Evolutionary conservation across 2,888 invertebrate species (phyloP).

Genomic region (Leptogaster cylindrica): DNA sequence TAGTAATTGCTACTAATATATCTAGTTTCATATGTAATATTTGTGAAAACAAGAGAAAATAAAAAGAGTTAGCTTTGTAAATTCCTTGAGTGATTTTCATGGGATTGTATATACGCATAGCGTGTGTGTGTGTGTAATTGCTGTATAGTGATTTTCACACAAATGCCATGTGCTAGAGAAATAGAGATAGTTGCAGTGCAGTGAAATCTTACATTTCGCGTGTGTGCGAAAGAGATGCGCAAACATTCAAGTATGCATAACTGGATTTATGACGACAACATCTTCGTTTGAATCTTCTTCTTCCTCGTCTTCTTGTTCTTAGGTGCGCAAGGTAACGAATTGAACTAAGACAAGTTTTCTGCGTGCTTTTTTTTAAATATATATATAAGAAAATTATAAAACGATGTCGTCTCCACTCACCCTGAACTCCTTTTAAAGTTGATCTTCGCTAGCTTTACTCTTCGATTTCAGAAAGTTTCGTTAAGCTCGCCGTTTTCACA

Average conservation of each 20-base stretch:
- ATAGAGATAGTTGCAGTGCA: conserved; percentile 13
- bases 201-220: conserved; percentile 9
- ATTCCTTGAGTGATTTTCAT: background rate
- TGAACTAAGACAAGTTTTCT: too few species aligned
- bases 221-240: conserved; percentile 13
- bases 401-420: too few species aligned
- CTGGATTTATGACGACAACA: conserved; percentile 33
- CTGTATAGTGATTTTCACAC: conserved; percentile 6
- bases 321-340: conserved; percentile 35
- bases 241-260: conserved; percentile 23
- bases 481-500: too few species aligned
- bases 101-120: background rate
- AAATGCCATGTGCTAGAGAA: background rate
- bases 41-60: conserved; percentile 1
- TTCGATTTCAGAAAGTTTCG: too few species aligned
- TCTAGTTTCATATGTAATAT: background rate
- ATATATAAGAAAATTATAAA: too few species aligned
- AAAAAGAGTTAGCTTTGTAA: too few species aligned
- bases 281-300: conserved; percentile 17
- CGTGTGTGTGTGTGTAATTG: background rate
- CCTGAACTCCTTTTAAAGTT: too few species aligned
- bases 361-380: too few species aligned
- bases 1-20: background rate
- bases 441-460: too few species aligned
- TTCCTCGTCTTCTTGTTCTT: conserved; percentile 24